Evolutionary conservation across 64 coral and sea anemone genomes (phyloP), one percentile per base, ranked within the genome.

Genomic region (Dendrophyllia cribrosa): DNA sequence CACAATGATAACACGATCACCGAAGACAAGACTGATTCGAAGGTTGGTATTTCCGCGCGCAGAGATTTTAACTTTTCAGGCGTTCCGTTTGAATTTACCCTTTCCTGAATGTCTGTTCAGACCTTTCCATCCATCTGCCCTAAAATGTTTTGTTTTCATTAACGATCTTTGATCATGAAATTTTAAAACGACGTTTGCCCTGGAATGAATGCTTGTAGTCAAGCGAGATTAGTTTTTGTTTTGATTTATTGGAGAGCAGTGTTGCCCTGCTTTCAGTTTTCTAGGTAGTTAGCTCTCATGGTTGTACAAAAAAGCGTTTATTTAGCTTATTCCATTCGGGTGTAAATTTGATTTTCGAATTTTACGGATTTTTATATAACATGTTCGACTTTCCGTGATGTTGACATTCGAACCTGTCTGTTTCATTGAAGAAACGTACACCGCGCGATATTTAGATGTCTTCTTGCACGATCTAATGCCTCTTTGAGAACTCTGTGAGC

Each of bases 1-100:
- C 92, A 97, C 26, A 97, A 97, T 91, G 82, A 86, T 50, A 97
- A 93, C 78, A 73, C 95, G 56, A 86, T 77, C 58, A 90, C 25
- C 81, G 95, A 94, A 71, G 95, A 97, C 86, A 78, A 91, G 26
- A 56, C 3, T 56, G 95, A 97, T 68, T 70, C 74, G 5, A 97
- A 97, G 92, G 95, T 97, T 56, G 85, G 95, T 87, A 59, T 58
- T 77, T 94, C 85, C 23, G 34, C 6, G 19, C 60, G 16, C 19
- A 6, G 16, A 51, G 7, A 19, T 58, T 25, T 43, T 60, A 11
- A 10, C 71, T 55, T 70, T 5, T 12, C 61, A 68, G 61, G 4
- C 12, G 60, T 68, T 48, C 62, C 2, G 11, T 52, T 63, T 22
- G 1, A 68, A n/a, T 51, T 67, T 34, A 34, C 34, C 2, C 34